Evolutionary conservation across 2,797 vertebrate species (phyloP).

Genomic region (Gobio occitaniae): DNA sequence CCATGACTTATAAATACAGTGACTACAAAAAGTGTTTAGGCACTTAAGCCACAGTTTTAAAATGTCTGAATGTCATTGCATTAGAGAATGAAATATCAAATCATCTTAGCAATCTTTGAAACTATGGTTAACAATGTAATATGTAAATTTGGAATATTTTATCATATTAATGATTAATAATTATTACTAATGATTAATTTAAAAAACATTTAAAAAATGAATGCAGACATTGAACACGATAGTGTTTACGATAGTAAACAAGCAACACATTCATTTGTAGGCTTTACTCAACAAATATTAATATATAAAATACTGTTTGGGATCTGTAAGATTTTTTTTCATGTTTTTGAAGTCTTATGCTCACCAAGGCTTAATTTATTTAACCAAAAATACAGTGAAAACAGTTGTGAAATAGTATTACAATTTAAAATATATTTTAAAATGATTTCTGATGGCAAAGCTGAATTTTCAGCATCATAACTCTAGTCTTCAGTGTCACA

Average conservation of each 20-base stretch:
- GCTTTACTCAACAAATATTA: background rate
- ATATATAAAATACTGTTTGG: background rate
- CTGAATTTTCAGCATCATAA: background rate
- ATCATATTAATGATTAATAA: background rate
- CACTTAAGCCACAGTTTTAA: background rate
- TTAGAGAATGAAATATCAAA: background rate
- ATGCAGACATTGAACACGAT: background rate
- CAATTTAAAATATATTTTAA: background rate
- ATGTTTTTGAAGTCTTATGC: background rate
- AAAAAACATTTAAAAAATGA: background rate
- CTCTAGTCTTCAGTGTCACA: background rate
- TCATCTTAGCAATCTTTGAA: background rate
- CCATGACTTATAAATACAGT: background rate
- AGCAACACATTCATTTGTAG: background rate
- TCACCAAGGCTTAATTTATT: background rate
- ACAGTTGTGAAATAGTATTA: background rate
- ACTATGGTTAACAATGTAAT: background rate
- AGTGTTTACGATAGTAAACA: background rate
- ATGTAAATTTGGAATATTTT: background rate
- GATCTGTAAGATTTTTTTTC: background rate
- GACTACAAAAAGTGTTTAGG: background rate
- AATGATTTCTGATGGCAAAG: background rate
- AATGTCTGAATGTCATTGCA: constrained; percentile 10
- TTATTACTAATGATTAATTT: too few relatives aligned
- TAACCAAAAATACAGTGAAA: background rate